Evolutionary conservation across 2,113 vertebrate genomes (phyloP), one percentile per base, ranked within the genome.

Genomic region (Cyanocitta stelleri): DNA sequence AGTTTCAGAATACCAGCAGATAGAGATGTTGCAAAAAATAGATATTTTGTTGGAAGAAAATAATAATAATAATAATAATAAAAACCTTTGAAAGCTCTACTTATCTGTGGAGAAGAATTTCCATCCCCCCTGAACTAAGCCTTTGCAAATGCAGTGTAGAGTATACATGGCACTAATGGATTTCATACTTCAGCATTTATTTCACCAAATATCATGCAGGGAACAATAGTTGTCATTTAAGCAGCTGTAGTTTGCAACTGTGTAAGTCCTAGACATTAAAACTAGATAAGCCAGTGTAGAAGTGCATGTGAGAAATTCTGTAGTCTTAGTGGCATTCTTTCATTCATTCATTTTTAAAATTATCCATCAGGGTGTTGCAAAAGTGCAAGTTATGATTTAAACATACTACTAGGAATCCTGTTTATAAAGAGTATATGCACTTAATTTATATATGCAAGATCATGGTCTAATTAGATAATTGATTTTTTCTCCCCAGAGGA

Each of bases 321-420:
- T 84, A 93, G 86, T 93, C 35, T 78, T 85, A 82, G 78, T 61
- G 63, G 43, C 6, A 41, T 90, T 77, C 82, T 91, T 97, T 96
- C 77, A 96, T 97, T 97, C 58, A 95, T 97, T 98, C 48, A 64
- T 89, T 97, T 97, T 44, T 85, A 95, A 97, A 96, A 97, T 85
- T n/a, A 93, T 96, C 92, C 29, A 67, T 73, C 37, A 58, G 73
- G 69, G 39, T 93, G 33, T 90, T 95, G 46, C 26, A 69, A 23
- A 96, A 95, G 54, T 82, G 39, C 11, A 37, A 74, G 82, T 89
- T 95, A 76, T 51, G 56, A 87, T 97, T 93, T 89, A 80, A 92
- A 66, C 48, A 8, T 82, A 54, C 49, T 93, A 48, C 63, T 92
- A 96, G 67, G 85, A 93, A 66, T 83, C 54, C 46, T 91, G 61